Evolutionary conservation across 2,797 vertebrate genomes (phyloP), one percentile per base, ranked within the genome.

Genomic region (Protonibea diacanthus): DNA sequence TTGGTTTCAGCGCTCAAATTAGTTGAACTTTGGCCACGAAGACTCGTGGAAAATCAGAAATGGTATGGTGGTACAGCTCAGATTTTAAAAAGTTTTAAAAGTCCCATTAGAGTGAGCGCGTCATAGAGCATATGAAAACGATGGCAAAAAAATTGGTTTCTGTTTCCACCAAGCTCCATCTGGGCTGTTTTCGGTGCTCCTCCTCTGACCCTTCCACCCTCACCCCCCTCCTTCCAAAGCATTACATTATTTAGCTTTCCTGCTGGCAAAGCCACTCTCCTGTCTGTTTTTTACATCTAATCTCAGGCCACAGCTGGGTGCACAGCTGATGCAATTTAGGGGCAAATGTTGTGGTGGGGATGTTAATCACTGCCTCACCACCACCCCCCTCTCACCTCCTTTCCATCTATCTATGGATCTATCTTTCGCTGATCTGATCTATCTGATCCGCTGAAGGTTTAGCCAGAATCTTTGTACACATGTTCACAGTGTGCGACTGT

Each of bases 221-320:
- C 10, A 20, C 45, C 27, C 2, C 21, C 62, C 25, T 45, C 44
- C 29, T 38, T 18, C 57, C 42, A 23, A 14, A 66, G 51, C 52
- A 52, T 80, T 71, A n/a, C 78, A 82, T 77, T 83, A 78, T 79
- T 66, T 69, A 63, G 48, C 79, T 40, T 33, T 51, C 53, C 64
- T 56, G 73, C 64, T 80, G 79, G 71, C 78, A 76, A 48, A 83
- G 62, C 74, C 68, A 20, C 40, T 59, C 67, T 76, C 58, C 63
- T 79, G 49, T 81, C 49, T 67, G 70, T 77, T 92, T 87, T 33
- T 51, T 61, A 60, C 68, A 27, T 75, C 79, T 92, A 92, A 91
- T 93, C 90, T 85, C 74, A 49, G 40, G 29, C 38, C 44, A 80
- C 90, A 88, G 83, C 84, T 90, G 84, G 75, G 25, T 60, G 71